phyloP scores from a whole-genome alignment of 2,888 invertebrate genomes.

The Ashinkailepas kermadecensis region DNA sequence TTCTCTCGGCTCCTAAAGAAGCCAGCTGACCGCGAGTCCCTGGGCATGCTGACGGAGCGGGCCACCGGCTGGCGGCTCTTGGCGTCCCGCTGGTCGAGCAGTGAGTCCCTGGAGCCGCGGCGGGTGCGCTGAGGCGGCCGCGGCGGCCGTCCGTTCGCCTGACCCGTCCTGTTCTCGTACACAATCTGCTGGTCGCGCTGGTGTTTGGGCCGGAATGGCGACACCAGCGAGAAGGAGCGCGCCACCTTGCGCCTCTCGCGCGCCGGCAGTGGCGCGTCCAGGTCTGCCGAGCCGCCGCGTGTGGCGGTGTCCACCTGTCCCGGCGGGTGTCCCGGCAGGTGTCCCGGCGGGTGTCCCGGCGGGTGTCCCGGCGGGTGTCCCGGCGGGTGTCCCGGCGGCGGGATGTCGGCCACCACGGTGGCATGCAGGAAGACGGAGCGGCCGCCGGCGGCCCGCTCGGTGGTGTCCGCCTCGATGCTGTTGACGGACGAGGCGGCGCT shows the following conservation, averaged over 20 bases:
- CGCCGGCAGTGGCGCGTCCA: neutral
- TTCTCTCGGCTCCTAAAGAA: slow-evolving; percentile 32
- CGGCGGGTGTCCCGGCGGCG: slow-evolving; percentile 29
- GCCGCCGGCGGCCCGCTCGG: slow-evolving; percentile 26
- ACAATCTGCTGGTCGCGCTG: slow-evolving; percentile 21
- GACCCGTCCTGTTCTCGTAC: slow-evolving; percentile 29
- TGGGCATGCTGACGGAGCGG: slow-evolving; percentile 34
- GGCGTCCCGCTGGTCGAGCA: neutral
- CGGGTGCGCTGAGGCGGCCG: slow-evolving; percentile 34
- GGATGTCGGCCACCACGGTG: slow-evolving; percentile 37
- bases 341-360: no score
- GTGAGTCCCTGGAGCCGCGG: slow-evolving; percentile 28
- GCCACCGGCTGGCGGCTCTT: slow-evolving; percentile 26
- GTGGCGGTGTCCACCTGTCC: slow-evolving; percentile 25
- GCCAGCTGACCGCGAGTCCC: slow-evolving; percentile 34
- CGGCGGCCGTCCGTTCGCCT: slow-evolving; percentile 26
- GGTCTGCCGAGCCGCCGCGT: slow-evolving; percentile 23
- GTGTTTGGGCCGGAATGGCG: slow-evolving; percentile 32
- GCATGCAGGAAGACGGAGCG: slow-evolving; percentile 37
- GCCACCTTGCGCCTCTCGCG: slow-evolving; percentile 32
- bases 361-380: no score
- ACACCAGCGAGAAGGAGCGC: slow-evolving; percentile 31
- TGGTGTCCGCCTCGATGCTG: slow-evolving; percentile 26
- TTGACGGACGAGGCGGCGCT: slow-evolving; percentile 26
- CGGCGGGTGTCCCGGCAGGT: slow-evolving; percentile 13